phyloP scores from a whole-genome alignment of 64 coral and sea anemone species.

The Porites lutea region DNA sequence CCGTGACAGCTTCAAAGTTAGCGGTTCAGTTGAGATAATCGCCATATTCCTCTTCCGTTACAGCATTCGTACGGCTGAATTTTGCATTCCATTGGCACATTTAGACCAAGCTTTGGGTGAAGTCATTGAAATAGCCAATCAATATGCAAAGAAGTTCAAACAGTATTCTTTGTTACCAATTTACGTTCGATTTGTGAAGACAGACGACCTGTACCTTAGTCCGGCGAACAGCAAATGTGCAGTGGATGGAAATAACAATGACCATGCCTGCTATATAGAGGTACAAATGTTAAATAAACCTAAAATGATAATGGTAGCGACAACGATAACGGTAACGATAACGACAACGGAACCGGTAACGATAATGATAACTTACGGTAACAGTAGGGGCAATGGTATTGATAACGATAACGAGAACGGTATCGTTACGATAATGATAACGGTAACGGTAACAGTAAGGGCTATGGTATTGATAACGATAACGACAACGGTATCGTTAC shows the following conservation, averaged over 20 bases:
- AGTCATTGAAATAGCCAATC: constrained; percentile 71
- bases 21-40: too few species aligned
- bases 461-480: too few species aligned
- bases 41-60: not conserved
- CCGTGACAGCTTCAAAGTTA: too few species aligned
- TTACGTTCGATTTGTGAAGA: constrained; percentile 65
- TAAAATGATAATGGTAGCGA: not conserved
- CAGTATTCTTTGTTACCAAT: constrained; percentile 72
- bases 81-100: constrained; percentile 57
- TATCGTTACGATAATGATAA: too few species aligned
- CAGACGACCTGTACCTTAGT: constrained; percentile 64
- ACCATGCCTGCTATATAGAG: constrained; percentile 73
- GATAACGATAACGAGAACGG: too few species aligned
- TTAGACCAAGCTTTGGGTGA: constrained; percentile 70
- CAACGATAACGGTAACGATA: not conserved
- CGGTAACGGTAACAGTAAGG: too few species aligned
- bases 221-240: constrained; percentile 68
- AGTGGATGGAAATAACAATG: not conserved
- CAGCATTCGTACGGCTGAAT: constrained; percentile 79
- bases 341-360: not conserved
- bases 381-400: too few species aligned
- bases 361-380: too few species aligned
- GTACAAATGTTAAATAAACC: not conserved
- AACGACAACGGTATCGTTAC: too few species aligned
- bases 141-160: constrained; percentile 4